phyloP scores from a whole-genome alignment of 2,797 vertebrate species.

The Sandelia bainsii region DNA sequence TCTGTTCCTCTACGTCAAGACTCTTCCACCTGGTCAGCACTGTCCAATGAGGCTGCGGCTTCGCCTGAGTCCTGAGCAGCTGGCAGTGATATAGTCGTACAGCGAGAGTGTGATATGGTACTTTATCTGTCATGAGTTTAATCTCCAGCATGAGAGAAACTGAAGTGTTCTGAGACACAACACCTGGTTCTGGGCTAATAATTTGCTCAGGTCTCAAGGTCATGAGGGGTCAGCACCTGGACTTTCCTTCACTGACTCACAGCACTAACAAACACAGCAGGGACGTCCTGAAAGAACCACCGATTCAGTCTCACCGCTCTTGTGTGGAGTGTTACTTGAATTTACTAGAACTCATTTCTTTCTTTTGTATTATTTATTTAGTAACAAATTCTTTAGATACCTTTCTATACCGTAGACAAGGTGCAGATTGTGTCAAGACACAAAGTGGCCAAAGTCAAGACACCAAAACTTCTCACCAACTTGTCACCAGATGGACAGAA shows the following conservation, averaged over 20 bases:
- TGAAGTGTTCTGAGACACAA: constrained; percentile 7
- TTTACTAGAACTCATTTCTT: too few species aligned
- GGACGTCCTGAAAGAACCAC: too few species aligned
- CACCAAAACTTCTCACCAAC: too few species aligned
- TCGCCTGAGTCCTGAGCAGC: constrained; percentile 64
- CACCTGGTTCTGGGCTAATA: constrained; percentile 37
- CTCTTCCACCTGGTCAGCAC: constrained; percentile 27
- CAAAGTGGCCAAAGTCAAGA: too few species aligned
- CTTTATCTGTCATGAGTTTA: constrained; percentile 48
- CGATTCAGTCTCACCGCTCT: too few species aligned
- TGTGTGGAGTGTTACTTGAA: too few species aligned
- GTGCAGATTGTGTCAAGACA: constrained; percentile 27
- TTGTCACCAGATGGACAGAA: constrained; percentile 57
- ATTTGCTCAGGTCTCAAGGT: constrained; percentile 12
- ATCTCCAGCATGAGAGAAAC: constrained; percentile 34
- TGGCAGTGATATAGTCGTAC: constrained; percentile 60
- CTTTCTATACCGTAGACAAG: background rate
- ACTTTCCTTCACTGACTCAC: constrained; percentile 17
- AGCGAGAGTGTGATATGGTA: constrained; percentile 29
- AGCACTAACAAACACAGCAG: constrained; percentile 5
- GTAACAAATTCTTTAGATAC: too few species aligned
- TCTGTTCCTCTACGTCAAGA: constrained; percentile 17
- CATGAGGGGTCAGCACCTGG: constrained; percentile 55
- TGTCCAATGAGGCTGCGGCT: constrained; percentile 17
- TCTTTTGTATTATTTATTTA: too few species aligned